These are phyloP conservation scores for Protosalanx chinensis DNA, from an alignment of 2,797 vertebrate species.

Conservation along the genomic window DNA sequence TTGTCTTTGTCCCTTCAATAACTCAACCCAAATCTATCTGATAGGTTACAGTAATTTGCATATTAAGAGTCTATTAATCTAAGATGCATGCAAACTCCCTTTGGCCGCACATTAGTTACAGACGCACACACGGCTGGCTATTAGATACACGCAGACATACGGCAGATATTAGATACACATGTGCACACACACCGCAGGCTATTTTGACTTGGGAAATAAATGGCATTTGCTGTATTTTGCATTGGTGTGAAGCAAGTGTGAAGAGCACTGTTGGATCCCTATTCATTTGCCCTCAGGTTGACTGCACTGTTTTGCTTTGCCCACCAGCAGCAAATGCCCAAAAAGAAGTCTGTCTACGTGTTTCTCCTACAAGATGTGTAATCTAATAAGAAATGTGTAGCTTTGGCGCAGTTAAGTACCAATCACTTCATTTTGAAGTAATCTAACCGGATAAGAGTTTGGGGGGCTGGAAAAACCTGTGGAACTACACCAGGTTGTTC, in stretches of 20 bases:
- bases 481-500: background rate
- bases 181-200: conserved; percentile 41
- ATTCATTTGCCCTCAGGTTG: conserved; percentile 57
- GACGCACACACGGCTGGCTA: no score
- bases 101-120: conserved; percentile 26
- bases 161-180: no score
- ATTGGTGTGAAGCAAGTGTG: conserved; percentile 63
- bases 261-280: conserved; percentile 58
- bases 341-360: conserved; percentile 46
- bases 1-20: conserved; percentile 64
- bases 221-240: conserved; percentile 70
- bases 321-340: background rate
- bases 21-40: conserved; percentile 46
- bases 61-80: conserved; percentile 67
- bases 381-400: conserved; percentile 81
- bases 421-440: conserved; percentile 75
- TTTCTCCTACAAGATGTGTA: conserved; percentile 71
- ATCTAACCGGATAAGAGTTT: conserved; percentile 54
- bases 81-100: conserved; percentile 38
- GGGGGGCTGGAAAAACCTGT: conserved; percentile 30
- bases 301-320: conserved; percentile 27
- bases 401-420: conserved; percentile 60
- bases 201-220: conserved; percentile 74
- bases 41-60: conserved; percentile 61
- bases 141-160: no score